Evolutionary conservation across 2,797 vertebrate genomes (phyloP).

Genomic region (Acanthurus leucopareius): DNA sequence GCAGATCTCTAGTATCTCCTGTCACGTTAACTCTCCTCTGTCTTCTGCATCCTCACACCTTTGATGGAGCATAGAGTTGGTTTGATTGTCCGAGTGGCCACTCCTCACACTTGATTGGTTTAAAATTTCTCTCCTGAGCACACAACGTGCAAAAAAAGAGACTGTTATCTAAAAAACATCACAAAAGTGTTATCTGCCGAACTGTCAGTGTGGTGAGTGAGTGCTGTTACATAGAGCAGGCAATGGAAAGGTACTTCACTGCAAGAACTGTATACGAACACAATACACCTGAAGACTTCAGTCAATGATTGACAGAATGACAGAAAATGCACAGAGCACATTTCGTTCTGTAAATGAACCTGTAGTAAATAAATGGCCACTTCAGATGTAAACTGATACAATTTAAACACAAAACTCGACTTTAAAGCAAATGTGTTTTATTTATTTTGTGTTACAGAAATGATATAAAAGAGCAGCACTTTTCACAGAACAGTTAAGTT

Average conservation of each 20-base stretch:
- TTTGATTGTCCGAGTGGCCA: neutral
- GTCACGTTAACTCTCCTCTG: neutral
- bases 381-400: neutral
- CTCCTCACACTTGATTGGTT: constrained; percentile 35
- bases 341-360: neutral
- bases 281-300: neutral
- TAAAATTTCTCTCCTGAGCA: constrained; percentile 44
- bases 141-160: constrained; percentile 35
- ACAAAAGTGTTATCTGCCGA: constrained; percentile 13
- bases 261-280: constrained; percentile 26
- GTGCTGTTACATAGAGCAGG: neutral
- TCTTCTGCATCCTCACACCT: neutral
- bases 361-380: neutral
- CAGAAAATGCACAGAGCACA: neutral
- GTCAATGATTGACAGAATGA: constrained; percentile 41
- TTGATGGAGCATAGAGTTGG: constrained; percentile 1
- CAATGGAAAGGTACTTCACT: constrained; percentile 46
- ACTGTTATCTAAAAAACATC: constrained; percentile 26
- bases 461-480: constrained; percentile 1
- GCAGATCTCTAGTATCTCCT: constrained; percentile 15
- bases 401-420: neutral
- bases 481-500: neutral
- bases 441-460: constrained; percentile 22
- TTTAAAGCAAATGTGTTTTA: neutral
- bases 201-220: constrained; percentile 15